These are phyloP conservation scores for Prosopocoilus inquinatus DNA, from an alignment of 2,888 invertebrate genomes.

Conservation along the genomic window DNA sequence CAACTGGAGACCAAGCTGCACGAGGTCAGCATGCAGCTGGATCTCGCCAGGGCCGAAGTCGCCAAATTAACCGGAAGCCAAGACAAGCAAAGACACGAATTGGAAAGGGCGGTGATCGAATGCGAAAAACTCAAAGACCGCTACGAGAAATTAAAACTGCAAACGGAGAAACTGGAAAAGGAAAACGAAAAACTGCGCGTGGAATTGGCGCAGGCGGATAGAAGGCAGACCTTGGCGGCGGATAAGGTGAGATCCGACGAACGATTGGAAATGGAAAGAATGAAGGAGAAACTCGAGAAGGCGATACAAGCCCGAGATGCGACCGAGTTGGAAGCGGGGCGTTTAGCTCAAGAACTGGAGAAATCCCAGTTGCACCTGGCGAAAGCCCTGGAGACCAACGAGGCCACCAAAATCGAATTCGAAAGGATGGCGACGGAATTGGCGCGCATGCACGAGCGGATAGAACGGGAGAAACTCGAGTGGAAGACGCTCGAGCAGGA, in stretches of 20 bases:
- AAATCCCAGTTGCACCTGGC: conserved; percentile 81
- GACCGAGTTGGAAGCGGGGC: conserved; percentile 81
- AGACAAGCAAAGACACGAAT: conserved; percentile 76
- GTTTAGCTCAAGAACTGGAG: conserved; percentile 80
- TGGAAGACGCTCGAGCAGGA: conserved; percentile 72
- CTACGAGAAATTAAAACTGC: conserved; percentile 75
- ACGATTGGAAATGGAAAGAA: conserved; percentile 76
- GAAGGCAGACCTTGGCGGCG: conserved; percentile 60
- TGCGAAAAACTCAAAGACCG: conserved; percentile 85
- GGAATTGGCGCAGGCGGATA: conserved; percentile 64
- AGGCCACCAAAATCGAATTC: conserved; percentile 79
- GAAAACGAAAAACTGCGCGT: conserved; percentile 76
- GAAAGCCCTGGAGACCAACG: conserved; percentile 81
- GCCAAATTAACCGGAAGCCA: conserved; percentile 70
- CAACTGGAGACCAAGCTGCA: conserved; percentile 75
- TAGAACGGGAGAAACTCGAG: conserved; percentile 70
- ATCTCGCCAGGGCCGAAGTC: conserved; percentile 75
- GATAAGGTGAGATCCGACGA: conserved; percentile 67
- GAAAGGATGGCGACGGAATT: conserved; percentile 81
- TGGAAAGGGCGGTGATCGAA: conserved; percentile 84
- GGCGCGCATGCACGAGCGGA: conserved; percentile 75
- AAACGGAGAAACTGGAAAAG: conserved; percentile 68
- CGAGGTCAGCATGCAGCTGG: conserved; percentile 78
- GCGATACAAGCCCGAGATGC: conserved; percentile 78
- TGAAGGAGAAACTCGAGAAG: conserved; percentile 84